phyloP scores from a whole-genome alignment of 2,797 vertebrate species.

The Amniataba percoides region DNA sequence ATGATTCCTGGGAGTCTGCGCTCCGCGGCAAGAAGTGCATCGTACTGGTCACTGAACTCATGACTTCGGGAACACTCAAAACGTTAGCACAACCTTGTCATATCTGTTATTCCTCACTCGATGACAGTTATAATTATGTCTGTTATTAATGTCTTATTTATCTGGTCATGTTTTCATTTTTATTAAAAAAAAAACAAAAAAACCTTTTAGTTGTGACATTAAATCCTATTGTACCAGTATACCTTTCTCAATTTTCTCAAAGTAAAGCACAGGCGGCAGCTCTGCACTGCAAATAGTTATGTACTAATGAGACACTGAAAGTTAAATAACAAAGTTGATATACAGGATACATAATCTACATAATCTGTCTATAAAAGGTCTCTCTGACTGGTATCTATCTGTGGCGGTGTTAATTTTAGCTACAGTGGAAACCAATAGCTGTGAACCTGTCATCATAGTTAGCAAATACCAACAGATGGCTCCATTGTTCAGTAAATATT shows the following conservation, averaged over 20 bases:
- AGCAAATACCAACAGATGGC: neutral
- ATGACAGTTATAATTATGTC: neutral
- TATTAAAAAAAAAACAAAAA: neutral
- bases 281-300: neutral
- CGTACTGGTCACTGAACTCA: constrained; percentile 96
- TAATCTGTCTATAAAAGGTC: constrained; percentile 9
- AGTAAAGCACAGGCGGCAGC: neutral
- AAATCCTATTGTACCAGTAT: neutral
- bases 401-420: constrained; percentile 3
- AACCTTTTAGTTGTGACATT: neutral
- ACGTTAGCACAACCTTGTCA: constrained; percentile 85
- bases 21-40: constrained; percentile 96
- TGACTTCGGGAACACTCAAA: constrained; percentile 98
- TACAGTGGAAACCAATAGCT: neutral
- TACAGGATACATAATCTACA: neutral
- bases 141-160: neutral
- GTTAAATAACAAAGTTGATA: neutral
- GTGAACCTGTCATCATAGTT: neutral
- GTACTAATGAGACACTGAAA: neutral
- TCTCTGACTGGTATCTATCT: constrained; percentile 2
- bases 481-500: constrained; percentile 20
- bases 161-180: neutral
- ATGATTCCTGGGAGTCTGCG: constrained; percentile 96
- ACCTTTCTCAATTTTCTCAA: constrained; percentile 10
- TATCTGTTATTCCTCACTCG: neutral